These are phyloP conservation scores for Pogonocichla stellata DNA, from an alignment of 2,113 vertebrate genomes.

Conservation along the genomic window DNA sequence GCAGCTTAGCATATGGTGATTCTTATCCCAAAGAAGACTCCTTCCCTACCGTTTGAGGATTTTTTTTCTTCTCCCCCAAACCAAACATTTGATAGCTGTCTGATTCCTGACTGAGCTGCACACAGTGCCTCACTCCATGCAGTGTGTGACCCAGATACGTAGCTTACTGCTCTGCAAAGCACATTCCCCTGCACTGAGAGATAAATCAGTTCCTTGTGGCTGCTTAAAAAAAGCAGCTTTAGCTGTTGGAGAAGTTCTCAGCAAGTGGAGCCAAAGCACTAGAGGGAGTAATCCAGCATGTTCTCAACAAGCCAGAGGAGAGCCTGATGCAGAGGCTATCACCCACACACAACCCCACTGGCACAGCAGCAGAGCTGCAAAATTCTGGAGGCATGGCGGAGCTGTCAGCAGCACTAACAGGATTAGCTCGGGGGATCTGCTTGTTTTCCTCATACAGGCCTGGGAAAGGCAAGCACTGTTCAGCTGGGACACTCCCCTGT, in stretches of 20 bases:
- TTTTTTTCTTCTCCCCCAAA: background rate
- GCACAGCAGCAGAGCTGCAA: conserved; percentile 5
- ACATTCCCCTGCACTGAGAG: conserved; percentile 51
- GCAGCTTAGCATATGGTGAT: background rate
- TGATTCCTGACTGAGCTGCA: conserved; percentile 45
- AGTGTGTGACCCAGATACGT: conserved; percentile 50
- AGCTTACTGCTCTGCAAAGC: conserved; percentile 58
- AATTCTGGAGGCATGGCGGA: background rate
- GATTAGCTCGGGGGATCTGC: conserved; percentile 35
- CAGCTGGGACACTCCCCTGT: background rate
- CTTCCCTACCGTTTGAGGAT: background rate
- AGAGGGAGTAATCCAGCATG: background rate
- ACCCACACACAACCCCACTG: background rate
- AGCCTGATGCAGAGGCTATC: background rate
- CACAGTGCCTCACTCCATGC: background rate
- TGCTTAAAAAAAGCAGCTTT: conserved; percentile 49
- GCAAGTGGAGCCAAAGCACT: background rate
- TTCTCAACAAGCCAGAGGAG: background rate
- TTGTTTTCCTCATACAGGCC: background rate
- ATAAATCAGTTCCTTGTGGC: conserved; percentile 51
- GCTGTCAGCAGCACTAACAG: conserved; percentile 5
- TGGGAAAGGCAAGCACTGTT: background rate
- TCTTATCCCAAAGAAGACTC: conserved; percentile 8
- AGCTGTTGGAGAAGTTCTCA: conserved; percentile 21
- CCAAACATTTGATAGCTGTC: background rate